Base-by-base conservation (phyloP, 2,797 vertebrate species). In the Leucoraja ocellata region DNA sequence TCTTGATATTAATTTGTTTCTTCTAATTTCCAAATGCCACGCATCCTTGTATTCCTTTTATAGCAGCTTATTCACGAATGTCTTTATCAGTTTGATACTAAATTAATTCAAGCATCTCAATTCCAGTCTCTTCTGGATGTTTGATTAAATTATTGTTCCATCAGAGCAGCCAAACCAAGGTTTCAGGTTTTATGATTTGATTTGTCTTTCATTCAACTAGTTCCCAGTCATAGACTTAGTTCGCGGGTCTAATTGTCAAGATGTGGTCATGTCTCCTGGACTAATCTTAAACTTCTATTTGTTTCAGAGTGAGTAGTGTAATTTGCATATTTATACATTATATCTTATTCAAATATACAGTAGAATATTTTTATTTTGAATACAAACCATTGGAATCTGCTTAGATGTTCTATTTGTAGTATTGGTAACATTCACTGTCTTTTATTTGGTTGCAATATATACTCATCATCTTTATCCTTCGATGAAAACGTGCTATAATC, bases 41-140 rank as follows among this genome's bases (percentile, higher is more conserved):
- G 23, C 32, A 32, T 71, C n/a, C 8, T 46, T 91, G 7, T 73
- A 16, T 73, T 68, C 65, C n/a, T 71, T 90, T 71, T 28, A 86
- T n/a, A 71, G 28, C 65, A 71, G 65, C 63, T 39, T 25, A 46
- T 4, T 73, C 32, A 36, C 73, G 32, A 91, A 46, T 73, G 36
- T 46, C 65, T n/a, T n/a, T 36, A 36, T 91, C 61, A 86, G 25
- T 88, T 88, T 63, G 32, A 10, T 21, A 68, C 84, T n/a, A 84
- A 84, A 63, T 91, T 91, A 91, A 68, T 73, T 91, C 68, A 39
- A 71, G 32, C 65, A 71, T 54, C 9, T 74, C 68, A 91, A 74
- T 74, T 74, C 36, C 39, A 0, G 21, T 68, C 65, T 91, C 39
- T 74, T 39, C 23, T 91, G 36, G 23, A 91, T 73, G 14, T 73